These are phyloP conservation scores for Tauraco erythrolophus DNA, from an alignment of 2,113 vertebrate genomes.

Conservation along the genomic window DNA sequence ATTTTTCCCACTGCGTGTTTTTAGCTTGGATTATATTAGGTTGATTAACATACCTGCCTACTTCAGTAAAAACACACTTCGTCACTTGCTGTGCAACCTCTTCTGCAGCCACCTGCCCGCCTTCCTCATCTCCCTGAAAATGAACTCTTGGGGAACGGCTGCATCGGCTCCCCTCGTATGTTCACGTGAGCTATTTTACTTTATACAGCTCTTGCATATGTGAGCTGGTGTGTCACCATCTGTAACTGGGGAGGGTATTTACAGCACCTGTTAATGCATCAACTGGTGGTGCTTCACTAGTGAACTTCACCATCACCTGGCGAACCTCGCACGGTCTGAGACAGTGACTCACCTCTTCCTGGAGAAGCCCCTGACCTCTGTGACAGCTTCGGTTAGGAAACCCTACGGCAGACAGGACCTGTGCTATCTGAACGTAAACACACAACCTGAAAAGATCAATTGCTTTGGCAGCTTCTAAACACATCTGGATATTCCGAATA, in stretches of 20 bases:
- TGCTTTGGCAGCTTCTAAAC: neutral
- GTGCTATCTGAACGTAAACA: neutral
- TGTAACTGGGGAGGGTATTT: neutral
- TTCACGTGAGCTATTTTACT: neutral
- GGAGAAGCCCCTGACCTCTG: neutral
- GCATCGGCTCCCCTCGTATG: neutral
- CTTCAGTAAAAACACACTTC: neutral
- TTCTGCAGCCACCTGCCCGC: neutral
- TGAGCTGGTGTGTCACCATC: neutral
- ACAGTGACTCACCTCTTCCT: neutral
- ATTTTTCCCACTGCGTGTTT: neutral
- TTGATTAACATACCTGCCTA: neutral
- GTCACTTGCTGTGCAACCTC: neutral
- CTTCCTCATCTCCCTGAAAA: neutral
- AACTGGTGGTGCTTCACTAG: neutral
- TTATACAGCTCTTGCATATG: neutral
- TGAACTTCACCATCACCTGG: neutral
- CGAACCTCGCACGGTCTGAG: neutral
- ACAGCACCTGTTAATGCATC: constrained; percentile 9
- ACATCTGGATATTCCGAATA: neutral
- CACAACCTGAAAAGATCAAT: neutral
- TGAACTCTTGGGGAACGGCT: neutral
- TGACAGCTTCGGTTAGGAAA: neutral
- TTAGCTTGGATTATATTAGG: neutral
- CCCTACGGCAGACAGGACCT: neutral